Evolutionary conservation across 92 coral and sea anemone species (phyloP).

Genomic region (Bergia puertoricense): DNA sequence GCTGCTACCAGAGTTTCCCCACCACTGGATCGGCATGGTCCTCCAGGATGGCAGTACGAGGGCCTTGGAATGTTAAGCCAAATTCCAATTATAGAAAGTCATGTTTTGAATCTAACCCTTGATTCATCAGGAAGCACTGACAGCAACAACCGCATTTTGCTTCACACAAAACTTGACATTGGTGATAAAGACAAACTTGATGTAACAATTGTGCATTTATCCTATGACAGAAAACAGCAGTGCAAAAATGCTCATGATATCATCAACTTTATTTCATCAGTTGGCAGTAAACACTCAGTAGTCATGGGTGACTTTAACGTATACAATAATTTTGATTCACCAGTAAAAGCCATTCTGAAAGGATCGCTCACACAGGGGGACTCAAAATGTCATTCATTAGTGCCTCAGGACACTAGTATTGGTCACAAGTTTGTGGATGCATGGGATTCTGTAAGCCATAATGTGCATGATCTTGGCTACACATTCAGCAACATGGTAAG

Average conservation of each 20-base stretch:
- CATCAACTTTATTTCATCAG: conserved; percentile 77
- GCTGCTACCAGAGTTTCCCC: conserved; percentile 63
- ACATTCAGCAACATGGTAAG: conserved; percentile 99
- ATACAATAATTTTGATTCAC: conserved; percentile 88
- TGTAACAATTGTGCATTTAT: conserved; percentile 80
- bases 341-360: conserved; percentile 69
- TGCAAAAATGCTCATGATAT: conserved; percentile 85
- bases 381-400: conserved; percentile 63
- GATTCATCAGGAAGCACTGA: conserved; percentile 61
- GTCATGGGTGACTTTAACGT: conserved; percentile 90
- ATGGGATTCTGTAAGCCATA: conserved; percentile 60
- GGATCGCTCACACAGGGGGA: conserved; percentile 65
- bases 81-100: conserved; percentile 78
- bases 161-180: conserved; percentile 77
- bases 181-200: conserved; percentile 70
- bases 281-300: conserved; percentile 77
- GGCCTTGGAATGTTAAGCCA: conserved; percentile 93
- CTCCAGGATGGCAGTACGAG: conserved; percentile 94
- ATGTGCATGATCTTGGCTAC: conserved; percentile 53
- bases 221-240: conserved; percentile 86
- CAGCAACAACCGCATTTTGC: conserved; percentile 69
- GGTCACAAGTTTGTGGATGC: conserved; percentile 92
- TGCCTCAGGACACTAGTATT: conserved; percentile 58
- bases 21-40: conserved; percentile 62
- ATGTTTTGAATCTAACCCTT: conserved; percentile 67